phyloP scores from a whole-genome alignment of 2,888 invertebrate genomes.

The Folsomia candida region DNA sequence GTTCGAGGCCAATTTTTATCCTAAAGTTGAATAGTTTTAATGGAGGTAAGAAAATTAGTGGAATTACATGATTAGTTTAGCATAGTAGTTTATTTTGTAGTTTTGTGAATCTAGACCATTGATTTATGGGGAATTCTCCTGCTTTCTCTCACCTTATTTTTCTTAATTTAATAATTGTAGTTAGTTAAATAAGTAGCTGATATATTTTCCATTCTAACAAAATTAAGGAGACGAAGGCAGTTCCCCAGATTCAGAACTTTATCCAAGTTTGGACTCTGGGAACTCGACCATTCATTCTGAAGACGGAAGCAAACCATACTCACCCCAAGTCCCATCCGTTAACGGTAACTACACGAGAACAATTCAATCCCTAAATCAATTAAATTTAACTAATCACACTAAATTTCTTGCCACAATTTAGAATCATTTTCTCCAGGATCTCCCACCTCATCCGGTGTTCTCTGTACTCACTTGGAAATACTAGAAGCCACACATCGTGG shows the following conservation, averaged over 20 bases:
- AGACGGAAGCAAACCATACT: constrained; percentile 70
- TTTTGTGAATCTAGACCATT: background rate
- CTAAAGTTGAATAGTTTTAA: constrained; percentile 45
- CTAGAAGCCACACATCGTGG: constrained; percentile 93
- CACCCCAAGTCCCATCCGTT: constrained; percentile 69
- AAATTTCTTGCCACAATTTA: constrained; percentile 21
- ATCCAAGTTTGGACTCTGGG: constrained; percentile 78
- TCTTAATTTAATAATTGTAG: background rate
- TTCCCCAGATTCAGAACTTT: constrained; percentile 80
- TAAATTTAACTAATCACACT: background rate
- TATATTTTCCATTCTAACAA: no score
- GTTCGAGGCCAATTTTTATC: constrained; percentile 47
- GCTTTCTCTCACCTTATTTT: background rate
- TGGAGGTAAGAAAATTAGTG: constrained; percentile 35
- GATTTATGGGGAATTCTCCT: background rate
- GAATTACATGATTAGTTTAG: background rate
- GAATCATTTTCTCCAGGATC: constrained; percentile 64
- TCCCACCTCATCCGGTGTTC: constrained; percentile 65
- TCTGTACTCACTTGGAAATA: constrained; percentile 77
- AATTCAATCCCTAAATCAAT: no score
- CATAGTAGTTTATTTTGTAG: no score
- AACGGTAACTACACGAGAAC: constrained; percentile 53
- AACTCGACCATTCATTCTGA: constrained; percentile 90
- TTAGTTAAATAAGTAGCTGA: background rate
- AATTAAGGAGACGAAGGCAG: constrained; percentile 61